Percentiles rank a stretch among this genome's conserved stretches.
Conservation (phyloP, 1,140 invertebrate genomes). For the Condylostylus longicornis region DNA sequence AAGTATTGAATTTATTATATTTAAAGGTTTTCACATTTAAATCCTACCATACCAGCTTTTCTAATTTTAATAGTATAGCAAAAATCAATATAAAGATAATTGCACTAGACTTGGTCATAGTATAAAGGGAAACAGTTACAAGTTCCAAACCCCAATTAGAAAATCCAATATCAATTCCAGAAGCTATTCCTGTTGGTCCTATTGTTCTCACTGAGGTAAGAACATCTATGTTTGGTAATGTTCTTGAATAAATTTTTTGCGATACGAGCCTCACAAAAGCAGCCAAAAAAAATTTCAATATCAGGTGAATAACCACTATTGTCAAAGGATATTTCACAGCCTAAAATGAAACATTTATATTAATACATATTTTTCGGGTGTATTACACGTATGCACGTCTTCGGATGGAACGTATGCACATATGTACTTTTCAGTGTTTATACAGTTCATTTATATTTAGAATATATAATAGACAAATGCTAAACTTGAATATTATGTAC, state of each 20-base stretch:
- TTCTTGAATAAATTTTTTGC: constrained; percentile 42
- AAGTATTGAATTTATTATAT: too few species aligned
- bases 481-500: too few species aligned
- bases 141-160: constrained; percentile 93
- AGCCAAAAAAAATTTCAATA: constrained; percentile 69
- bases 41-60: constrained; percentile 86
- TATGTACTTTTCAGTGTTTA: too few species aligned
- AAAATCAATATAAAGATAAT: constrained; percentile 89
- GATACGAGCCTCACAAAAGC: constrained; percentile 46
- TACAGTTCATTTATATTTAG: too few species aligned
- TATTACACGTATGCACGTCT: too few species aligned
- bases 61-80: constrained; percentile 74
- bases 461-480: too few species aligned
- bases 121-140: constrained; percentile 87
- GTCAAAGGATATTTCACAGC: constrained; percentile 67
- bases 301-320: constrained; percentile 68
- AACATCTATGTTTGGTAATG: constrained; percentile 51
- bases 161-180: constrained; percentile 90
- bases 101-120: constrained; percentile 94
- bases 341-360: too few species aligned
- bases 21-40: too few species aligned
- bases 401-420: too few species aligned
- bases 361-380: too few species aligned
- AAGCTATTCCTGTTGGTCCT: constrained; percentile 69
- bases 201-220: constrained; percentile 41